Conservation (phyloP, 2,797 vertebrate species). For the Hydrolagus colliei region DNA sequence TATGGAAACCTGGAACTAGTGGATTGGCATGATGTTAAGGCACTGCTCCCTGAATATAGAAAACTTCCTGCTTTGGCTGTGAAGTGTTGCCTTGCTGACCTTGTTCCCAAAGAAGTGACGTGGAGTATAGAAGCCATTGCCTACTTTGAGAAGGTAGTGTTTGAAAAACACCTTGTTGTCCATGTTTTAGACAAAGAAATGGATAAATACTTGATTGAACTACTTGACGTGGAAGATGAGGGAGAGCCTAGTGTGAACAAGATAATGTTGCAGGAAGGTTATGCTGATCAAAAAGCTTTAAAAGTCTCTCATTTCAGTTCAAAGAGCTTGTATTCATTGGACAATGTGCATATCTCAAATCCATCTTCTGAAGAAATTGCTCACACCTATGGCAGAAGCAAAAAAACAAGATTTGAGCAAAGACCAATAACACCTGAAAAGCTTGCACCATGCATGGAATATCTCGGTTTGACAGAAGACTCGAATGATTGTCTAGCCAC, state of each 20-base stretch:
- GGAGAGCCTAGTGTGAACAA: constrained; percentile 65
- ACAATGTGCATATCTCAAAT: neutral
- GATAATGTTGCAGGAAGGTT: constrained; percentile 58
- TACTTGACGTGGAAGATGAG: constrained; percentile 58
- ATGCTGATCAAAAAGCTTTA: constrained; percentile 53
- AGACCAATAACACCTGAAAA: constrained; percentile 9
- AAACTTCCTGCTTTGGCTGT: constrained; percentile 66
- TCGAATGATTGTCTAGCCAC: constrained; percentile 10
- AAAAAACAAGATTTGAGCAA: constrained; percentile 3
- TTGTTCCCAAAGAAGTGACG: constrained; percentile 52
- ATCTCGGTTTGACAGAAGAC: neutral
- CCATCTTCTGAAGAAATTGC: constrained; percentile 25
- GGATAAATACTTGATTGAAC: constrained; percentile 59
- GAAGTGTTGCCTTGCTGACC: constrained; percentile 65
- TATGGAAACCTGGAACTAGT: constrained; percentile 66
- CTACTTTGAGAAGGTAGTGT: constrained; percentile 67
- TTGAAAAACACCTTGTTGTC: constrained; percentile 64
- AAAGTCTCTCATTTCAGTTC: constrained; percentile 32
- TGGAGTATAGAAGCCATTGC: constrained; percentile 67
- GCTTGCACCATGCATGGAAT: neutral
- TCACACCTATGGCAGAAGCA: neutral
- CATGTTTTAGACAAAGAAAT: constrained; percentile 52
- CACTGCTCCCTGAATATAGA: constrained; percentile 63
- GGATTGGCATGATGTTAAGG: constrained; percentile 51
- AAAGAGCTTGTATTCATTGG: constrained; percentile 15